phyloP scores from a whole-genome alignment of 2,113 vertebrate genomes.

The Nicator chloris region DNA sequence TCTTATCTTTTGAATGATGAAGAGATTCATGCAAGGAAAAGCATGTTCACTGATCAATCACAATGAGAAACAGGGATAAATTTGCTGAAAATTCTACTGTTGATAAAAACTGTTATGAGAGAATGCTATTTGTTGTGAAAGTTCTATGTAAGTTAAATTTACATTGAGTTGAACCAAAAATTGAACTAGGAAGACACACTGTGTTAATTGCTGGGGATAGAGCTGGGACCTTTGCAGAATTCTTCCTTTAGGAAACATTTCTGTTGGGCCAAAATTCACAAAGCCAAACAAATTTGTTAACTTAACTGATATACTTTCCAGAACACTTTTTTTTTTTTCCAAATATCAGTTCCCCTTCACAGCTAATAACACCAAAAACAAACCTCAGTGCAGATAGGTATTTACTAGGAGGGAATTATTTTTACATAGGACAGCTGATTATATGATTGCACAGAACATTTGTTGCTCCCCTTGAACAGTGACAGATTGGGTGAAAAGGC shows the following conservation, averaged over 20 bases:
- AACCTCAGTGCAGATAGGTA: background rate
- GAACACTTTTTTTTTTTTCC: background rate
- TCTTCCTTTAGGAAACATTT: background rate
- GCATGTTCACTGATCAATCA: background rate
- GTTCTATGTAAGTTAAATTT: background rate
- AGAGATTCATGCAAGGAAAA: background rate
- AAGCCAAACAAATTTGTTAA: background rate
- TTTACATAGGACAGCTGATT: rapidly evolving
- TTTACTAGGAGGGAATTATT: background rate
- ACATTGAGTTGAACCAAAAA: background rate
- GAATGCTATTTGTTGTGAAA: background rate
- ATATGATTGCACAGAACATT: background rate
- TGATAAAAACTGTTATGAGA: background rate
- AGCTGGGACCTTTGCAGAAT: background rate
- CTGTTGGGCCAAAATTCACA: background rate
- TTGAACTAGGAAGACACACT: background rate
- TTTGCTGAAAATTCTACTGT: background rate
- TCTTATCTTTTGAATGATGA: background rate
- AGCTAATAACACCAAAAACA: background rate
- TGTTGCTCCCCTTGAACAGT: background rate
- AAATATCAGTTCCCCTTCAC: background rate
- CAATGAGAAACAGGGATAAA: background rate
- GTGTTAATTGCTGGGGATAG: background rate
- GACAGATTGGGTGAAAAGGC: rapidly evolving
- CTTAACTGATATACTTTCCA: rapidly evolving